These are phyloP conservation scores for Pangasius mekongensis DNA, from an alignment of 2,797 vertebrate species.

Conservation along the genomic window DNA sequence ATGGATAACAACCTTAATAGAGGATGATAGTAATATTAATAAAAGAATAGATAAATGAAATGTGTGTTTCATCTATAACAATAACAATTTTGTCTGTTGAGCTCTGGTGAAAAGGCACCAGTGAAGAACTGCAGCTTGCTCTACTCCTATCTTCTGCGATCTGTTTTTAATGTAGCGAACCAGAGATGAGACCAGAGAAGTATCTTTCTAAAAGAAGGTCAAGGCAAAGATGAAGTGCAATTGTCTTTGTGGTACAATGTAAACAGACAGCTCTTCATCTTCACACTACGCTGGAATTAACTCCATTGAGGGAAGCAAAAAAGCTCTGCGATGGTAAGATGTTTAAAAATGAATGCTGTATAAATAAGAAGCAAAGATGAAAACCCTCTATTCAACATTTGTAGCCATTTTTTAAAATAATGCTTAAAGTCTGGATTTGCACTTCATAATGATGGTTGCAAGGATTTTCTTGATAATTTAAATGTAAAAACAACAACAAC, in stretches of 20 bases:
- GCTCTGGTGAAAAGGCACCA: background rate
- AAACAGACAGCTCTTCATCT: conserved; percentile 25
- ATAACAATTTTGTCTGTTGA: background rate
- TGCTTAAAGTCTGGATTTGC: conserved; percentile 5
- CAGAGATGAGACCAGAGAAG: background rate
- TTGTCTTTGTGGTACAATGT: conserved; percentile 2
- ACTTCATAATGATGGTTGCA: background rate
- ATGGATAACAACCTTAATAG: background rate
- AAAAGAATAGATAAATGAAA: background rate
- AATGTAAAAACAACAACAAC: background rate
- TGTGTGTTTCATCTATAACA: background rate
- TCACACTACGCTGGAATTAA: conserved; percentile 11
- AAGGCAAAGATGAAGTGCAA: conserved; percentile 10
- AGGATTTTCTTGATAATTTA: background rate
- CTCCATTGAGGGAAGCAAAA: conserved; percentile 6
- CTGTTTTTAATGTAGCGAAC: background rate
- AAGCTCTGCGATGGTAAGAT: background rate
- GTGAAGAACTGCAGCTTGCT: background rate
- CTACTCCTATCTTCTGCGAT: background rate
- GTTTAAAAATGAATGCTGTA: background rate
- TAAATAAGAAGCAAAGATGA: background rate
- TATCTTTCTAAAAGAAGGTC: conserved; percentile 1
- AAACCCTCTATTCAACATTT: background rate
- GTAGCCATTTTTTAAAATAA: background rate
- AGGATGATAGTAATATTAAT: background rate